Percentiles rank a stretch among this genome's conserved stretches.
Evolutionary conservation across 2,113 vertebrate genomes (phyloP).

Genomic region (Neofelis nebulosa): DNA sequence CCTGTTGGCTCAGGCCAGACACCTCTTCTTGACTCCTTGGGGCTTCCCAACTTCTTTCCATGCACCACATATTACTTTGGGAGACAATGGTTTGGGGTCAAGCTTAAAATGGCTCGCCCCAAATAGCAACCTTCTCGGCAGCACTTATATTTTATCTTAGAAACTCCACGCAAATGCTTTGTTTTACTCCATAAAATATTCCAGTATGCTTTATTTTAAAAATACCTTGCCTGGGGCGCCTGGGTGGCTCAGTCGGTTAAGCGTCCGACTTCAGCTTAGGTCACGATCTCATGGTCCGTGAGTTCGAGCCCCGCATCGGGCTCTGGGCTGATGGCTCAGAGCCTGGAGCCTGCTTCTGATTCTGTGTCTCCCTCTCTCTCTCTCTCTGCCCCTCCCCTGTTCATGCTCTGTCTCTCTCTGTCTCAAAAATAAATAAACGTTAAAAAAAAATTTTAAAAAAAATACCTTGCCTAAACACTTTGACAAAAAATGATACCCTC

Average conservation of each 20-base stretch:
- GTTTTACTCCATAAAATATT: background rate
- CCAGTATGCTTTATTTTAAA: background rate
- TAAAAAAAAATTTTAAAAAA: background rate
- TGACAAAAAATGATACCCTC: background rate
- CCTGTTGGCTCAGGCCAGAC: background rate
- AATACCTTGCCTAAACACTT: background rate
- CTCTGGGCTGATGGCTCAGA: no score
- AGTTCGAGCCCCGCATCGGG: no score
- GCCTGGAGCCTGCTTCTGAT: no score
- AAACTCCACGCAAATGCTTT: constrained; percentile 9
- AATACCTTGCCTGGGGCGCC: background rate
- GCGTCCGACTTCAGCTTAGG: no score
- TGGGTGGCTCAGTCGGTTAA: no score
- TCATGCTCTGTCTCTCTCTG: no score
- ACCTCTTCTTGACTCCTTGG: background rate
- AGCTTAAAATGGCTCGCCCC: background rate
- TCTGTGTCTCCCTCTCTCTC: no score
- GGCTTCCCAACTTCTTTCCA: background rate
- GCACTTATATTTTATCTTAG: background rate
- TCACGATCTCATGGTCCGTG: no score
- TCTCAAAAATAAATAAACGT: no score
- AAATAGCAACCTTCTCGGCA: background rate
- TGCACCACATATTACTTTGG: background rate
- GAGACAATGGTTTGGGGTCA: background rate
- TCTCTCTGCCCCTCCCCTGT: no score